Evolutionary conservation across 1,140 invertebrate genomes (phyloP).

Genomic region (Ectropis grisescens): DNA sequence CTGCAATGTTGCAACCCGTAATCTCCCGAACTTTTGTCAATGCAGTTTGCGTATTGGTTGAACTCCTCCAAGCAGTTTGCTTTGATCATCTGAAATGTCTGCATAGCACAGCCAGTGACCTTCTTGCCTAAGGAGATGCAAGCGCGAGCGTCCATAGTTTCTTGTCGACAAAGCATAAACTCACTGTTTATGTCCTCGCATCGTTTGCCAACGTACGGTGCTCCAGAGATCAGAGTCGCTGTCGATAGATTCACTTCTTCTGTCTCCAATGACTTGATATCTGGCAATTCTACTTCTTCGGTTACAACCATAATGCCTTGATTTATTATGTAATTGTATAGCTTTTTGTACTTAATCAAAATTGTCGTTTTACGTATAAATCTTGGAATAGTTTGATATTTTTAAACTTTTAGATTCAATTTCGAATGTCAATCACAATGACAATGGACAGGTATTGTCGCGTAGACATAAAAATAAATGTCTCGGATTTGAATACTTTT

Average conservation of each 20-base stretch:
- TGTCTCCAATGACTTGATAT: constrained; percentile 83
- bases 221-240: constrained; percentile 83
- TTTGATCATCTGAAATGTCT: constrained; percentile 91
- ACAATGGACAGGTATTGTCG: no score
- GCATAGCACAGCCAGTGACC: constrained; percentile 90
- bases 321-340: no score
- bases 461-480: no score
- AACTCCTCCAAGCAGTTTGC: constrained; percentile 87
- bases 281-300: constrained; percentile 78
- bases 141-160: constrained; percentile 86
- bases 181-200: constrained; percentile 94
- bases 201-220: constrained; percentile 89
- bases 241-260: constrained; percentile 87
- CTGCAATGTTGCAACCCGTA: constrained; percentile 81
- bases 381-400: no score
- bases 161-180: constrained; percentile 91
- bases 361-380: no score
- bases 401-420: no score
- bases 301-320: constrained; percentile 76
- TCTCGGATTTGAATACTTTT: no score
- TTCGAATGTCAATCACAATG: no score
- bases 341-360: no score
- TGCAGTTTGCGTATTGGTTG: constrained; percentile 87
- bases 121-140: constrained; percentile 91
- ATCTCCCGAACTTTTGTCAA: constrained; percentile 83